Evolutionary conservation across 2,113 vertebrate genomes (phyloP).

Genomic region (Caranx melampygus): DNA sequence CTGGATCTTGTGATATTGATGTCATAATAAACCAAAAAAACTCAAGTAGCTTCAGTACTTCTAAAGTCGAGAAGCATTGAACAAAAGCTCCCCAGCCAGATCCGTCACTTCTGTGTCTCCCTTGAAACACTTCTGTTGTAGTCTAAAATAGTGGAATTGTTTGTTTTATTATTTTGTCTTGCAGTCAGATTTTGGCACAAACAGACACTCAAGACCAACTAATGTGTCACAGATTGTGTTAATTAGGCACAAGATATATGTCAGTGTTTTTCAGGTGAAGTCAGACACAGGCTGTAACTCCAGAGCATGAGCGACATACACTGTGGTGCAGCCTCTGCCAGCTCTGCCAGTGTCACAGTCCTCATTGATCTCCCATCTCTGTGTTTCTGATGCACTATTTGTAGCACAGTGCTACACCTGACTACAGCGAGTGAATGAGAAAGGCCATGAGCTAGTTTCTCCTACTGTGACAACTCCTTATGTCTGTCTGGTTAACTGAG

Average conservation of each 20-base stretch:
- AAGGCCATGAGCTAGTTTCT: conserved; percentile 38
- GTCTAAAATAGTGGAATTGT: no score
- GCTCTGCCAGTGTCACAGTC: conserved; percentile 53
- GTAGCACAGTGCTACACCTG: conserved; percentile 24
- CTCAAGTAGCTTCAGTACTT: no score
- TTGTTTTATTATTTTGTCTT: no score
- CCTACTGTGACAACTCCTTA: conserved; percentile 34
- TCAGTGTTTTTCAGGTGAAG: conserved; percentile 34
- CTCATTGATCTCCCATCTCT: conserved; percentile 61
- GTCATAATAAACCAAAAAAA: no score
- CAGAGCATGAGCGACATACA: conserved; percentile 17
- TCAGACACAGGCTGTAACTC: conserved; percentile 20
- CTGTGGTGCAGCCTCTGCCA: conserved; percentile 45
- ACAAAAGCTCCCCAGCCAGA: no score
- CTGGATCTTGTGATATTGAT: no score
- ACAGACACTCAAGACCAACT: no score
- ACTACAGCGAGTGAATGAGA: conserved; percentile 45
- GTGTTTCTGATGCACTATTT: conserved; percentile 38
- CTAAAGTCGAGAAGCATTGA: no score
- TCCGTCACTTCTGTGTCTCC: no score
- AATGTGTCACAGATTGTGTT: no score
- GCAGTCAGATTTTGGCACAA: no score
- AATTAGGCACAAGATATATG: neutral
- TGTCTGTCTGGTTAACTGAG: conserved; percentile 40
- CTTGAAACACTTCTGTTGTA: no score